Evolutionary conservation across 1,140 invertebrate species (phyloP), one percentile per base, ranked within the genome.

Genomic region (Araneus ventricosus): DNA sequence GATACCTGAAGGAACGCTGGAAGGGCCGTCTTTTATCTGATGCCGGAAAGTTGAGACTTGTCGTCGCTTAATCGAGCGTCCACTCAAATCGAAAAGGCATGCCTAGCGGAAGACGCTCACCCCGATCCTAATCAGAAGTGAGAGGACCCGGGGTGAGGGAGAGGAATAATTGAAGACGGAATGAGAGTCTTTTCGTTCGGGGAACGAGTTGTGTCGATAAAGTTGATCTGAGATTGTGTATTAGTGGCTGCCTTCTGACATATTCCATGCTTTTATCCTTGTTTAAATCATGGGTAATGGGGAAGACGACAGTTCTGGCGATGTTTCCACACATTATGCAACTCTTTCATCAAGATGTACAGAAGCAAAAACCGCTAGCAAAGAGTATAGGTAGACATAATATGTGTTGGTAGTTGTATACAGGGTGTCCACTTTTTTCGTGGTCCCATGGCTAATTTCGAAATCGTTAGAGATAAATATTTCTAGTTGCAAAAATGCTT

Each of bases 11-110:
- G 2, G n/a, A 67, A 27, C 8, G 63, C 7, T 67, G 2, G 63
- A 27, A n/a, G 63, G 27, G 24, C 63, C 63, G 63, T n/a, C 63
- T 67, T 37, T 75, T 75, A 75, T 75, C 70, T 75, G 34, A 75
- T 37, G 70, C 17, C 2, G 70, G 70, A 75, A 75, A 75, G 70
- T 34, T 22, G 70, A 75, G 17, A 20, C 70, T 37, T 75, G 70
- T 75, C 70, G 70, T 75, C 70, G 70, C 10, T 75, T 37, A 75
- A 75, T 75, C 30, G 70, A 37, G 27, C 70, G 14, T 75, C 30
- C 70, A 6, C 30, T 75, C 14, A 17, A 67, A 67, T 67, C 63
- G 63, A 14, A 67, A 30, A n/a, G 63, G 63, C 63, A 67, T 67
- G 2, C 7, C 27, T 67, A n/a, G 63, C 63, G 63, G 63, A 67